Evolutionary conservation across 2,888 invertebrate genomes (phyloP), one percentile per base, ranked within the genome.

Genomic region (Leptopilina myrica): DNA sequence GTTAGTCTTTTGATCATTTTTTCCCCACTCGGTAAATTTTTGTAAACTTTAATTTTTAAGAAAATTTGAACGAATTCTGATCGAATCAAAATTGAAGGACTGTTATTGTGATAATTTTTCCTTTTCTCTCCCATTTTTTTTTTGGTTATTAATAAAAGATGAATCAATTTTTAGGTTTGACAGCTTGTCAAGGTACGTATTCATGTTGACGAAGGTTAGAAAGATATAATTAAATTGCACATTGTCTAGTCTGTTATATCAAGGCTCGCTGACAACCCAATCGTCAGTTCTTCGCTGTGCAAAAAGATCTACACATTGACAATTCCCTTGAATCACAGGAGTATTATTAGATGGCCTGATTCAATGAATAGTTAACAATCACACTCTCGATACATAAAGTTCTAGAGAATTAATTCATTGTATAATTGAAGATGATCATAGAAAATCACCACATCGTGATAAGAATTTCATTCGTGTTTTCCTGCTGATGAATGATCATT

Each of bases 301-400:
- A 69, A 79, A 33, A 78, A 33, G 73, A 82, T 77, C 79, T 79
- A 81, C 78, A 64, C 82, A 86, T 87, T 73, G 73, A 64, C 78
- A 83, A 83, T 88, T 88, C 85, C 85, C 85, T 88, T 87, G 89
- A 89, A 88, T 89, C 87, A 85, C 83, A 79, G 69, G 76, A 81
- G 83, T 89, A 89, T 88, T 88, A 87, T 87, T 89, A 89, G 87
- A 81, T 84, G 88, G 86, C 88, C 88, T 86, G 85, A 85, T 88
- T 88, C 83, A 81, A 86, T 83, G 83, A 83, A 79, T 66, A 79
- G 83, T 78, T 79, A 83, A 83, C 81, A 80, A 86, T 86, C 86
- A 84, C 86, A 87, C 85, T 86, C 85, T 86, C 85, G 86, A 84
- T 85, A 78, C 79, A 65, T 79, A 49, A 20, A 78, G 77, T 79